A percentile compares a stretch with the other conserved stretches of the same genome.
phyloP scores from a whole-genome alignment of 1,140 invertebrate species.

The Euwallacea similis region DNA sequence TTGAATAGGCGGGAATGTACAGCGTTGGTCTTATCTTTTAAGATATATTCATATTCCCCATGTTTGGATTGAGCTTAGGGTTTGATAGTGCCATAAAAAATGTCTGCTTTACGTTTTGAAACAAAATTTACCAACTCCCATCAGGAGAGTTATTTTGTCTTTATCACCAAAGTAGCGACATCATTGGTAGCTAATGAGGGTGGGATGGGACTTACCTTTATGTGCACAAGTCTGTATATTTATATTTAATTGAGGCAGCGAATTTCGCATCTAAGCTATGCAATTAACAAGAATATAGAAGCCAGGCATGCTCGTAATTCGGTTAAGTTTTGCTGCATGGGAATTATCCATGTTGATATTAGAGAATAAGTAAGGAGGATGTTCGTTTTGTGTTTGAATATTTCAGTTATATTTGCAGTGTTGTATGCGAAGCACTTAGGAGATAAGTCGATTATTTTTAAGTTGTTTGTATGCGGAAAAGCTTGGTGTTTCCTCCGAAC shows the following conservation, averaged over 20 bases:
- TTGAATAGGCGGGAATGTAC: conserved; percentile 13
- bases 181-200: neutral
- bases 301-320: neutral
- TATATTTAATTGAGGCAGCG: conserved; percentile 13
- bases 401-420: neutral
- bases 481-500: too few relatives aligned
- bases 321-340: conserved; percentile 5
- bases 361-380: neutral
- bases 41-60: conserved; percentile 10
- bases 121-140: too few relatives aligned
- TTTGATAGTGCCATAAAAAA: conserved; percentile 8
- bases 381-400: neutral
- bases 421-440: too few relatives aligned
- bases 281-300: conserved; percentile 4
- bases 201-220: neutral
- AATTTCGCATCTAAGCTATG: neutral
- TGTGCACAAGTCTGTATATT: neutral
- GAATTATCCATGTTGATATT: neutral
- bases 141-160: neutral
- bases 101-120: neutral
- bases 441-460: too few relatives aligned
- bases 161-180: neutral
- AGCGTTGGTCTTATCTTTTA: conserved; percentile 15
- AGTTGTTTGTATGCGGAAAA: too few relatives aligned
- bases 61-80: neutral